Evolutionary conservation across 2,888 invertebrate species (phyloP), one percentile per base, ranked within the genome.

Genomic region (Tromatobia lineatoria): DNA sequence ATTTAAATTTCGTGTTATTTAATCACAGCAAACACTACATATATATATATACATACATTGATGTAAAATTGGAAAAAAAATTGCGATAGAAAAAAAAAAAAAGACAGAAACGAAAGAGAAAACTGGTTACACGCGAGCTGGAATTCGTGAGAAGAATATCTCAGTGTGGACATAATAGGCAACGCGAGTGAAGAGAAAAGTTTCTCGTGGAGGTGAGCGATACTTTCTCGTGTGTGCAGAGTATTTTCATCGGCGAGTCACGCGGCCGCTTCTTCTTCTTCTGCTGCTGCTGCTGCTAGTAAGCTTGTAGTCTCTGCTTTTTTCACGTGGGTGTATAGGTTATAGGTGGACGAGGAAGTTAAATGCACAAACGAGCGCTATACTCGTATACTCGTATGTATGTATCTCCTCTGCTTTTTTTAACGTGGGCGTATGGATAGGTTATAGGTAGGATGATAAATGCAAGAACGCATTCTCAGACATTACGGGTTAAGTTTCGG

Each of bases 381-480:
- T 18, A 23, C 52, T 70, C 54, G 61, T 50, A n/a, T n/a, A n/a
- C n/a, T n/a, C n/a, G n/a, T n/a, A n/a, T n/a, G n/a, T n/a, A 10
- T 59, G 34, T 50, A 59, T 10, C 29, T 50, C 42, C 38, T 45
- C 11, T 59, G 20, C 13, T 73, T 75, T 79, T 71, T 50, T 38
- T 67, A 47, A 82, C 80, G 86, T 87, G 87, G 88, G 86, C 84
- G 87, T 78, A 73, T 82, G 87, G 78, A 75, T 80, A 84, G 83
- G 81, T 86, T 85, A 82, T 84, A 83, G 61, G 76, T 79, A 59
- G 54, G 38, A 57, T 59, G 54, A 11, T 57, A 42, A 61, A 57
- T 29, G 59, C 59, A 47, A 13, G 18, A 61, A 74, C 34, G 47
- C 61, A 15, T 50, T 23, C 34, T 4, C 64, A 61, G 11, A 20